Percentiles rank a stretch among this genome's conserved stretches.
These are phyloP conservation scores for Oreortyx pictus DNA, from an alignment of 2,797 vertebrate species.

Conservation along the genomic window DNA sequence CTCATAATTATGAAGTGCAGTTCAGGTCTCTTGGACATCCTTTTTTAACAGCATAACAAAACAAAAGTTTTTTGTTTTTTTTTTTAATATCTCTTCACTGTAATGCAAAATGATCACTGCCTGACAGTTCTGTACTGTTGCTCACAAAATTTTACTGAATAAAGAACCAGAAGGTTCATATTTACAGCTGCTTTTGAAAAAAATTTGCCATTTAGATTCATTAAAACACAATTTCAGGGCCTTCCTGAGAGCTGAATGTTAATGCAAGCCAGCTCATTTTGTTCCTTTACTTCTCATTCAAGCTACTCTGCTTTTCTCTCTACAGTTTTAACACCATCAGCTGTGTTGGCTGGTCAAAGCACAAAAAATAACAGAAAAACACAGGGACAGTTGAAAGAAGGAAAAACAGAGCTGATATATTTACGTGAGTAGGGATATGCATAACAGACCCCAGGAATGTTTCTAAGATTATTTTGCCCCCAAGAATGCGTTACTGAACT, in stretches of 20 bases:
- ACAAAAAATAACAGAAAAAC: conserved; percentile 21
- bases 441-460: conserved; percentile 9
- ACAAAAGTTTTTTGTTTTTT: background rate
- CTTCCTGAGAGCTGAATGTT: background rate
- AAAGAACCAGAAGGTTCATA: background rate
- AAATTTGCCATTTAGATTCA: background rate
- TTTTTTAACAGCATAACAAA: background rate
- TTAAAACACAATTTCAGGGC: background rate
- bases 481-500: conserved; percentile 2
- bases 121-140: no score
- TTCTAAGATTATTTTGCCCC: conserved; percentile 20
- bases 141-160: background rate
- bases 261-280: background rate
- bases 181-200: background rate
- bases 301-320: background rate
- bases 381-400: background rate
- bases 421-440: background rate
- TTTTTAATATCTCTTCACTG: background rate
- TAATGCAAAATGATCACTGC: background rate
- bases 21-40: background rate
- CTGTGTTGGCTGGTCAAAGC: conserved; percentile 3
- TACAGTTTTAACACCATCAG: background rate
- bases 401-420: conserved; percentile 1
- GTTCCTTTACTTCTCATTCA: background rate
- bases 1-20: background rate